Evolutionary conservation across 2,797 vertebrate genomes (phyloP).

Genomic region (Paramormyrops hopkinsi): DNA sequence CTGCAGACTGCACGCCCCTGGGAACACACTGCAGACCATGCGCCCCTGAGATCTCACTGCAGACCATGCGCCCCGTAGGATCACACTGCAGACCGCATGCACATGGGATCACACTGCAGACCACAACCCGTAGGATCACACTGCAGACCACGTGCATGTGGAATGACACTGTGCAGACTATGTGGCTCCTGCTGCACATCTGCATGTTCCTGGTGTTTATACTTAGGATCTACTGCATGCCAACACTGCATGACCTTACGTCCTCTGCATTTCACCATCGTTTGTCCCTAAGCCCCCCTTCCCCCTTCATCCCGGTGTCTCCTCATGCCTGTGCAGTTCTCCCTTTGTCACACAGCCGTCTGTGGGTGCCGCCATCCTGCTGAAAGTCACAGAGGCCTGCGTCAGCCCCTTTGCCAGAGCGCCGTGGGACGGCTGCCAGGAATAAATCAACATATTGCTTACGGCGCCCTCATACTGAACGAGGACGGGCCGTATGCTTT

Average conservation of each 20-base stretch:
- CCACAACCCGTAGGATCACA: background rate
- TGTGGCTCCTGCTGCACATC: background rate
- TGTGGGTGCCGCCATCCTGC: background rate
- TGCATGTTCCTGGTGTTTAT: background rate
- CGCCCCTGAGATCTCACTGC: too few species aligned
- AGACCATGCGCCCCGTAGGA: too few species aligned
- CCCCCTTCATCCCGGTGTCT: background rate
- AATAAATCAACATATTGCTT: background rate
- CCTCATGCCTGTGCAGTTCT: background rate
- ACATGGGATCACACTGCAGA: too few species aligned
- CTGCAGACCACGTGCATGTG: background rate
- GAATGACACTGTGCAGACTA: background rate
- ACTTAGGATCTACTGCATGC: background rate
- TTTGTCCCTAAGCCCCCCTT: background rate
- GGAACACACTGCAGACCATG: too few species aligned
- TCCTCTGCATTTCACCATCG: background rate
- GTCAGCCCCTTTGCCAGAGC: background rate
- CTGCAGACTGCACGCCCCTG: too few species aligned
- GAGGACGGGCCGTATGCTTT: background rate
- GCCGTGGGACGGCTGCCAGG: background rate
- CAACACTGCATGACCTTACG: background rate
- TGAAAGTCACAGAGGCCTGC: background rate
- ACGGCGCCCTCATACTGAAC: background rate
- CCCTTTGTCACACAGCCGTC: background rate
- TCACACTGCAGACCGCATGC: too few species aligned